These are phyloP conservation scores for Brevimyrus niger DNA, from an alignment of 2,113 vertebrate genomes.

Conservation along the genomic window DNA sequence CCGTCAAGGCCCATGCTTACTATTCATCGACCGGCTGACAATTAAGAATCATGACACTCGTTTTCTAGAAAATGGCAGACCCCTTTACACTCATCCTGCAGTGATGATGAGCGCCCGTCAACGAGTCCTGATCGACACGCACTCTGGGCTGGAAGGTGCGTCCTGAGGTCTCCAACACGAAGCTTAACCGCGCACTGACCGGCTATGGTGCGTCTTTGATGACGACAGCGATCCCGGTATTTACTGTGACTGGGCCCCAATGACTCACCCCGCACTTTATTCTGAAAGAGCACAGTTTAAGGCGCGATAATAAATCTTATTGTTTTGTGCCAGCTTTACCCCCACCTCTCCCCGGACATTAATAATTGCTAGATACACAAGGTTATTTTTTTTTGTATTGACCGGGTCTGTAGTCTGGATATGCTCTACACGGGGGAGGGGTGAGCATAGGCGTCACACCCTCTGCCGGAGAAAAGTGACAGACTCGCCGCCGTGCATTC, in stretches of 20 bases:
- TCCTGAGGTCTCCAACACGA: neutral
- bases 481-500: neutral
- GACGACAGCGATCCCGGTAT: neutral
- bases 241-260: neutral
- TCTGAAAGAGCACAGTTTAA: neutral
- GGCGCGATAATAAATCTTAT: neutral
- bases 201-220: neutral
- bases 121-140: neutral
- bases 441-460: no score
- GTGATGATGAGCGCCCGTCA: neutral
- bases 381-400: neutral
- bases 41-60: neutral
- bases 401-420: neutral
- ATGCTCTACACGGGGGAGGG: no score
- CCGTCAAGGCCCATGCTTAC: neutral
- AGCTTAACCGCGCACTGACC: neutral
- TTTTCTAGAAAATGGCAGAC: neutral
- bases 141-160: neutral
- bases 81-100: neutral
- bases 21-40: slow-evolving; percentile 7
- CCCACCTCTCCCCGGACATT: neutral
- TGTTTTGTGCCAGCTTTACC: neutral
- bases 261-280: neutral
- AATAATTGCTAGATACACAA: neutral
- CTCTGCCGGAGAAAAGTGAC: neutral